Evolutionary conservation across 2,113 vertebrate genomes (phyloP).

Genomic region (Sapajus apella): DNA sequence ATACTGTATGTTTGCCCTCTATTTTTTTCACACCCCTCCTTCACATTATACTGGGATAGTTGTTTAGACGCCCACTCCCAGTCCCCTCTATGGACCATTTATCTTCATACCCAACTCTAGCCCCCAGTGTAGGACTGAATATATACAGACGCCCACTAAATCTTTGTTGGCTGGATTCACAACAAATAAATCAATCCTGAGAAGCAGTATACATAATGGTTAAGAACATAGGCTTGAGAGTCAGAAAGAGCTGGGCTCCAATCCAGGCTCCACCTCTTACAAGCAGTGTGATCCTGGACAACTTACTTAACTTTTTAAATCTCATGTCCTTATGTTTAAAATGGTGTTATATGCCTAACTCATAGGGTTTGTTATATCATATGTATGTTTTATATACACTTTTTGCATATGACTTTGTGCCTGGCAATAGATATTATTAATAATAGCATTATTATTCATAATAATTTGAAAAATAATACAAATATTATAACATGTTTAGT

Average conservation of each 20-base stretch:
- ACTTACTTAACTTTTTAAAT: not conserved
- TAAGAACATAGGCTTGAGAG: not conserved
- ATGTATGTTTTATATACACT: not conserved
- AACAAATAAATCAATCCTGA: not conserved
- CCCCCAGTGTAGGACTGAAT: not conserved
- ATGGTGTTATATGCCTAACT: not conserved
- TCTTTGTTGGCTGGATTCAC: not conserved
- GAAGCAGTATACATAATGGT: not conserved
- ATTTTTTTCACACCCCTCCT: not conserved
- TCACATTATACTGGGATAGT: not conserved
- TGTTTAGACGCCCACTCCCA: not conserved
- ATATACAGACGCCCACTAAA: not conserved
- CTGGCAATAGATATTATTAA: not conserved
- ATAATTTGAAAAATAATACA: not conserved
- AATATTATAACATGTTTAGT: not conserved
- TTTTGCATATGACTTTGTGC: not conserved
- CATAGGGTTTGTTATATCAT: not conserved
- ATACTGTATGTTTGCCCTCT: not conserved
- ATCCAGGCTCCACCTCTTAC: not conserved
- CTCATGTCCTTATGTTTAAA: constrained; percentile 13
- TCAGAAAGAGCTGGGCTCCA: not conserved
- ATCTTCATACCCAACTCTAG: not conserved
- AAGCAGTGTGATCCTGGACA: not conserved
- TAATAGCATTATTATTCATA: constrained; percentile 1
- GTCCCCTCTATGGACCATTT: not conserved